These are phyloP conservation scores for Forbesichthys agassizii DNA, from an alignment of 2,113 vertebrate species.

Conservation along the genomic window DNA sequence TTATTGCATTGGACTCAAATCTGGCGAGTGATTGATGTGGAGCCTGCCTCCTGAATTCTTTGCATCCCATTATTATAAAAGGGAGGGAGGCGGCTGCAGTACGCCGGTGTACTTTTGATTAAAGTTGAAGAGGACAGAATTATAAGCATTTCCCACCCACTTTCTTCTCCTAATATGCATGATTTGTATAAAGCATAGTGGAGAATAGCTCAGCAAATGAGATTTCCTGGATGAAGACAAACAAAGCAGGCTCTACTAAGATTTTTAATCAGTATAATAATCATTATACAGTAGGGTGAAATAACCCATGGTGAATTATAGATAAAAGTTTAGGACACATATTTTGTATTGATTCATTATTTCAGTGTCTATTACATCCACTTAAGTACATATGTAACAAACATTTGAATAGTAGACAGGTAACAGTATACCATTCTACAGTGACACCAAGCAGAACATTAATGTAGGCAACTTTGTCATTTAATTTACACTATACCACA, in stretches of 20 bases:
- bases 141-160: constrained; percentile 70
- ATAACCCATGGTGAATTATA: background rate
- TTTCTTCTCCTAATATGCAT: constrained; percentile 48
- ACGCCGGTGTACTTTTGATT: constrained; percentile 98
- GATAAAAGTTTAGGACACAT: background rate
- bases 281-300: background rate
- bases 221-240: constrained; percentile 45
- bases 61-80: constrained; percentile 97
- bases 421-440: background rate
- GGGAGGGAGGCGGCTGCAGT: constrained; percentile 58
- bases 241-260: constrained; percentile 36
- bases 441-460: background rate
- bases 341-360: background rate
- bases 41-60: constrained; percentile 99
- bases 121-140: constrained; percentile 99
- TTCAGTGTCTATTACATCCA: background rate
- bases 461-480: no score
- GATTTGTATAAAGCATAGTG: constrained; percentile 50
- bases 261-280: constrained; percentile 33
- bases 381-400: no score
- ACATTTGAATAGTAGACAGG: background rate
- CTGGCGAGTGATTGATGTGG: constrained; percentile 99
- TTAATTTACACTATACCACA: no score
- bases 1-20: constrained; percentile 99
- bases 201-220: constrained; percentile 40